These are phyloP conservation scores for Chlorospingus flavigularis DNA, from an alignment of 2,797 vertebrate species.

Conservation along the genomic window DNA sequence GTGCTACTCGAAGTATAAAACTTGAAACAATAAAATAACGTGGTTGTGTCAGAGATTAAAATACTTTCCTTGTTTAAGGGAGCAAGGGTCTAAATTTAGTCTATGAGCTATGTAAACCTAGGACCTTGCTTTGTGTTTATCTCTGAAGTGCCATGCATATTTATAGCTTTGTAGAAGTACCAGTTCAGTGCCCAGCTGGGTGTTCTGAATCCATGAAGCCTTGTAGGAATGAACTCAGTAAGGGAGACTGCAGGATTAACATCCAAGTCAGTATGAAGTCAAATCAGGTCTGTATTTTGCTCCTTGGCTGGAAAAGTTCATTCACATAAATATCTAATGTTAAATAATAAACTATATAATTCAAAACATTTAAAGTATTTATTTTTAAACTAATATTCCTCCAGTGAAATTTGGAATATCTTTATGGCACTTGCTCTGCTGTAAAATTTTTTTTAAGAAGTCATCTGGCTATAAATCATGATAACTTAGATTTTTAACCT, in stretches of 20 bases:
- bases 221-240: not conserved
- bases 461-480: not conserved
- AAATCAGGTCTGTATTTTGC: not conserved
- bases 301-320: not conserved
- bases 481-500: not conserved
- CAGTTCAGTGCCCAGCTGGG: fast-evolving
- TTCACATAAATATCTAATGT: not conserved
- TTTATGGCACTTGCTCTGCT: not conserved
- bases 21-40: not conserved
- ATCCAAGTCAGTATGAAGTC: not conserved
- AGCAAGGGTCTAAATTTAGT: not conserved
- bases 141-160: not conserved
- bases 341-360: not conserved
- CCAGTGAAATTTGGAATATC: not conserved
- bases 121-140: not conserved
- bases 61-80: not conserved
- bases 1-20: not conserved
- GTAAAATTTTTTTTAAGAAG: not conserved
- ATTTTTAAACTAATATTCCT: not conserved
- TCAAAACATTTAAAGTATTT: not conserved
- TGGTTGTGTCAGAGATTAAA: not conserved
- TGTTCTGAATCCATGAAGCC: not conserved
- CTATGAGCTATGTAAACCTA: not conserved
- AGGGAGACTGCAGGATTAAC: not conserved
- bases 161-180: not conserved